Evolutionary conservation across 2,888 invertebrate species (phyloP), one percentile per base, ranked within the genome.

Genomic region (Heterodera filipjevi): DNA sequence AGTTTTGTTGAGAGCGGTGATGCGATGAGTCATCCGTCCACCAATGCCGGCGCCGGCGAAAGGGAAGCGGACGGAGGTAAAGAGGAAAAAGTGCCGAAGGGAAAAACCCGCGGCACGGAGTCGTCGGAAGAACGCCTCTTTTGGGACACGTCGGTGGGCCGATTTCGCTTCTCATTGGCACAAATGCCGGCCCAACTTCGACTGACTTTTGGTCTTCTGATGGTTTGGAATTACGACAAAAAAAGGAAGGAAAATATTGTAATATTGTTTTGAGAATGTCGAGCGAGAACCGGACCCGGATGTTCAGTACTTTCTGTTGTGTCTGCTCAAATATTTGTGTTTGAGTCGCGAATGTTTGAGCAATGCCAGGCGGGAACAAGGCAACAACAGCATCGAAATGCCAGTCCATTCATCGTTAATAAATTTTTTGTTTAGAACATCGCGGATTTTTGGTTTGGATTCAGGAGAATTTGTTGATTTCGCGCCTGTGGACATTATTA

Each of bases 341-440:
- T 91, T 99, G 35, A 95, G 97, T 89, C 95, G 95, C 0, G 97
- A 98, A 89, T 95, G 95, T n/a, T 92, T 95, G 84, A 93, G 93
- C 27, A 93, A 93, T 88, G 94, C 94, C 0, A 93, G 95, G 0
- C 93, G 94, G 80, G 95, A 75, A 35, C 75, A 75, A 64, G 73
- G 73, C 64, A 14, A 96, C 64, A 14, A 96, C 86, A 94, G 96
- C 89, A 91, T 98, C 33, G 27, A 27, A n/a, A 46, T 27, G 10
- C 39, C 33, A 35, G 19, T 16, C 14, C 33, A n/a, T n/a, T n/a
- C n/a, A n/a, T 68, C 35, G 95, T 96, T 89, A 95, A 95, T 0
- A 96, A 97, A 89, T 95, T 95, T 27, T 92, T 95, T 84, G 93
- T 93, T 22, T 3, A 73, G 75, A 96, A 86, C 94, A 97, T 89